Conservation (phyloP, 2,888 invertebrate genomes). For the Agonopterix heracliana region DNA sequence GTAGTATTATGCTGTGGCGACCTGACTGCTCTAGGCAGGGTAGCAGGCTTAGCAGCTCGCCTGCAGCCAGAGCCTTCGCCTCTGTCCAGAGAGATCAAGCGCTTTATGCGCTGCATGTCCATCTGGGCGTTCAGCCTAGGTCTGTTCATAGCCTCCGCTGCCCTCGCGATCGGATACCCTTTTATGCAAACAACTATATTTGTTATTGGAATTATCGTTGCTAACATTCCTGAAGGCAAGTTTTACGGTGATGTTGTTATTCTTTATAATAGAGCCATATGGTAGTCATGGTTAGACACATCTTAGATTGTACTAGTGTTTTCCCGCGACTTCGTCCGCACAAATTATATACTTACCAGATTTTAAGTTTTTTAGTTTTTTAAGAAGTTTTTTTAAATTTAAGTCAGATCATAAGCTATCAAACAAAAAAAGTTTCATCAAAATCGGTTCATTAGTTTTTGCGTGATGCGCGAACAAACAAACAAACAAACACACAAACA, state of each 20-base stretch:
- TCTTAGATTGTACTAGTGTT: too few relatives aligned
- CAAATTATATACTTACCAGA: too few relatives aligned
- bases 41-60: conserved; percentile 93
- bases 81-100: conserved; percentile 95
- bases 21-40: conserved; percentile 87
- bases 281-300: not conserved
- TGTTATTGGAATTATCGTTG: conserved; percentile 97
- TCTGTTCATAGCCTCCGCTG: conserved; percentile 95
- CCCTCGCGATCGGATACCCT: conserved; percentile 95
- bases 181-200: conserved; percentile 99
- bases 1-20: conserved; percentile 95
- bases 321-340: too few relatives aligned
- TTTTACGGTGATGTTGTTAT: not conserved
- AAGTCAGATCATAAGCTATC: too few relatives aligned
- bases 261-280: not conserved
- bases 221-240: conserved; percentile 96
- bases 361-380: too few relatives aligned
- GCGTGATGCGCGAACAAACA: too few relatives aligned
- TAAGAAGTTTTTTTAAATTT: too few relatives aligned
- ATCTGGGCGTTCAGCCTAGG: conserved; percentile 93
- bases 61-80: conserved; percentile 96
- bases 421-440: too few relatives aligned
- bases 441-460: too few relatives aligned
- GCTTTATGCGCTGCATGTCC: conserved; percentile 97
- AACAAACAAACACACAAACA: too few relatives aligned